Evolutionary conservation across 2,113 vertebrate genomes (phyloP).

Genomic region (Myrmecophaga tridactyla): DNA sequence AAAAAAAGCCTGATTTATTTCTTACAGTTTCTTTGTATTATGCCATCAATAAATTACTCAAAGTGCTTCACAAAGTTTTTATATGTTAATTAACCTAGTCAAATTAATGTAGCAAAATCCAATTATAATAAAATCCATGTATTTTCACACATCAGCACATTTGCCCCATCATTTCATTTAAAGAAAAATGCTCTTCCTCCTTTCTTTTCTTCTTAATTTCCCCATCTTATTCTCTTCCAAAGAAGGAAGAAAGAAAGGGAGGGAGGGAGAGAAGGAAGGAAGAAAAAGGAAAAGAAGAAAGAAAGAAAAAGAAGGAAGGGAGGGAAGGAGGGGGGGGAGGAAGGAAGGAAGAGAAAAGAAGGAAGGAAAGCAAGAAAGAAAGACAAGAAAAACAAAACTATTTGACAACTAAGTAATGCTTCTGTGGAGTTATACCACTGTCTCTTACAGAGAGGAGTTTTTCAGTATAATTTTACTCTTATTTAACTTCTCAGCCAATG

Average conservation of each 20-base stretch:
- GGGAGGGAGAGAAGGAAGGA: neutral
- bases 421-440: neutral
- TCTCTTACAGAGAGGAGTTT: neutral
- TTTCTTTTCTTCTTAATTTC: neutral
- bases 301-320: neutral
- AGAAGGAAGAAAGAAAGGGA: neutral
- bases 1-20: neutral
- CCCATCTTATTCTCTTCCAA: neutral
- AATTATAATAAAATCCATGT: neutral
- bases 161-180: neutral
- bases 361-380: neutral
- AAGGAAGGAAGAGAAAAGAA: neutral
- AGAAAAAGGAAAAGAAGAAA: neutral
- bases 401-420: neutral
- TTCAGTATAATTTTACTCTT: neutral
- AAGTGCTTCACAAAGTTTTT: neutral
- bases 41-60: neutral
- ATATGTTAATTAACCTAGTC: neutral
- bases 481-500: slow-evolving; percentile 23
- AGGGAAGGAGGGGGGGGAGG: no score
- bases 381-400: neutral
- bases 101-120: neutral
- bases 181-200: neutral
- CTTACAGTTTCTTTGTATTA: neutral
- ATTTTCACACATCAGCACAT: neutral